These are phyloP conservation scores for Anthoscopus minutus DNA, from an alignment of 2,113 vertebrate genomes.

Conservation along the genomic window DNA sequence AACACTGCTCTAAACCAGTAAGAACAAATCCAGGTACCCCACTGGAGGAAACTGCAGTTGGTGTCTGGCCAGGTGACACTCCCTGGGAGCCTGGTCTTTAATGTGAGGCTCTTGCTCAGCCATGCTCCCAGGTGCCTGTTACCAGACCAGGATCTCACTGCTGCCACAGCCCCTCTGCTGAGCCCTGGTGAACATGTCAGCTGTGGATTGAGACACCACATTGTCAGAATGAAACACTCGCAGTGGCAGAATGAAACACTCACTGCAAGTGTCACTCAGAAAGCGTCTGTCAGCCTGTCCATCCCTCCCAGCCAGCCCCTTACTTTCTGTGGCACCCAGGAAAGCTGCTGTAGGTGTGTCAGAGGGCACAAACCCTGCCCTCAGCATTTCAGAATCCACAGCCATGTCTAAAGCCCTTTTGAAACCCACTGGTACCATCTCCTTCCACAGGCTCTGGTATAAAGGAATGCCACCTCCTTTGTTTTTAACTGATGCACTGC, in stretches of 20 bases:
- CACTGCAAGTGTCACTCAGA: no score
- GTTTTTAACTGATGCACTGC: not conserved
- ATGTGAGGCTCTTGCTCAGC: not conserved
- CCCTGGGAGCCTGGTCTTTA: not conserved
- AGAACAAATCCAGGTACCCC: not conserved
- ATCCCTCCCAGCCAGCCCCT: not conserved
- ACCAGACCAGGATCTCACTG: rapidly evolving
- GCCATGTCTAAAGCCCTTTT: not conserved
- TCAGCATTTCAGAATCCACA: rapidly evolving
- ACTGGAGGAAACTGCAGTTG: not conserved
- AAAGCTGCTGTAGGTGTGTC: not conserved
- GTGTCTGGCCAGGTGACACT: not conserved
- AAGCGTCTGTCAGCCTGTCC: not conserved
- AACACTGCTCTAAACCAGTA: not conserved
- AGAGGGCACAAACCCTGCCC: not conserved
- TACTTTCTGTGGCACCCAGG: not conserved
- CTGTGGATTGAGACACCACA: not conserved
- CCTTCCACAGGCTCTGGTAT: not conserved
- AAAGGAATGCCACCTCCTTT: not conserved
- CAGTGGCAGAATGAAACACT: not conserved
- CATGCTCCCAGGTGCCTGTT: not conserved
- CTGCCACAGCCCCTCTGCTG: rapidly evolving
- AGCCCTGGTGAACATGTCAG: rapidly evolving
- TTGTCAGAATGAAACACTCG: not conserved
- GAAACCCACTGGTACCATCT: not conserved